Percentiles rank a stretch among this genome's conserved stretches.
Conservation (phyloP, 2,113 vertebrate genomes). For the Myotis davidii region DNA sequence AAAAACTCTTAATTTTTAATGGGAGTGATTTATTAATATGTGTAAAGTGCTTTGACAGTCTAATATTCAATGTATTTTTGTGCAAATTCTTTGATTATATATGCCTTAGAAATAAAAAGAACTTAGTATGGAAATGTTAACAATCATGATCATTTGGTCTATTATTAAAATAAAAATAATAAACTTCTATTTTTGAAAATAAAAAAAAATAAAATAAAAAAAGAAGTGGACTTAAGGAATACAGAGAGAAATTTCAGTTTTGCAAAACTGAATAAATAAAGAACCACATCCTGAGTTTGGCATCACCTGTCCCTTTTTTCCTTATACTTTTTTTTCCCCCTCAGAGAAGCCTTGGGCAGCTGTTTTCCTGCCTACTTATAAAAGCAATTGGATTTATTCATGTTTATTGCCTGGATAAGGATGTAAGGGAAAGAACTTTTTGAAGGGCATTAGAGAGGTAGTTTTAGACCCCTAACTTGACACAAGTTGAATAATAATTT, state of each 20-base stretch:
- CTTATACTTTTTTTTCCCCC: neutral
- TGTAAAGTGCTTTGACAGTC: too few species aligned
- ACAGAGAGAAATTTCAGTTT: neutral
- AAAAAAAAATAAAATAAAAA: too few species aligned
- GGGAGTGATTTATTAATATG: too few species aligned
- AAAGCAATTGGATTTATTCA: constrained; percentile 2
- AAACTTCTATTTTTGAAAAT: constrained; percentile 32
- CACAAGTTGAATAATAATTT: constrained; percentile 46
- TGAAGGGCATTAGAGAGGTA: neutral
- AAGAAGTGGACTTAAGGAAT: neutral
- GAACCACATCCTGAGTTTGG: neutral
- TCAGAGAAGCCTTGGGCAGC: neutral
- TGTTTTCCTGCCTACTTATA: constrained; percentile 8
- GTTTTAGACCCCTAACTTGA: constrained; percentile 48
- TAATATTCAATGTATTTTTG: too few species aligned
- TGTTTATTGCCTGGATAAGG: neutral
- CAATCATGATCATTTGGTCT: neutral
- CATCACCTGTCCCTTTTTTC: neutral
- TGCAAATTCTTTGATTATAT: too few species aligned
- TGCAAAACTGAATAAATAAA: constrained; percentile 5
- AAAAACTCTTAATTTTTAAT: too few species aligned
- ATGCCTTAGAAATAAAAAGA: too few species aligned
- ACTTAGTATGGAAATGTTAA: constrained; percentile 12
- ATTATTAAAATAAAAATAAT: neutral
- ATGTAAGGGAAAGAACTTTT: constrained; percentile 18